Percentiles rank a stretch among this genome's conserved stretches.
Evolutionary conservation across 92 coral and sea anemone genomes (phyloP).

Genomic region (Pocillopora meandrina): DNA sequence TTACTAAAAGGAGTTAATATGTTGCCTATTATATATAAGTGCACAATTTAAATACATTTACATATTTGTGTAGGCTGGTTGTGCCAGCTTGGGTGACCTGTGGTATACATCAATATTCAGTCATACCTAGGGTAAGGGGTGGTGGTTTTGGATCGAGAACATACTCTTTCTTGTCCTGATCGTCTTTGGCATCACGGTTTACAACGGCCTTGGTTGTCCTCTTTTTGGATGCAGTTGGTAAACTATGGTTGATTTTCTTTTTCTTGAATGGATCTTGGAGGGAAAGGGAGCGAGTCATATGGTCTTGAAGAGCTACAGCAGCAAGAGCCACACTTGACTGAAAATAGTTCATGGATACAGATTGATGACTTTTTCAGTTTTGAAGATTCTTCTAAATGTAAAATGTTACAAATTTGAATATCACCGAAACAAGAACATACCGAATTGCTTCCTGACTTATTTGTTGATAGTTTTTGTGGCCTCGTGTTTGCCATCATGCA

Average conservation of each 20-base stretch:
- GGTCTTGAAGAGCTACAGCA: conserved; percentile 98
- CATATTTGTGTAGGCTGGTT: background rate
- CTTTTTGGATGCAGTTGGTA: conserved; percentile 58
- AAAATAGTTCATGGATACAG: background rate
- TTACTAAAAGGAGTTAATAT: no score
- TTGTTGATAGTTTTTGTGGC: conserved; percentile 5
- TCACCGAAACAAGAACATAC: background rate
- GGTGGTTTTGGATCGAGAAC: conserved; percentile 92
- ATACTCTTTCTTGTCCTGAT: conserved; percentile 69
- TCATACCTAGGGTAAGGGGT: conserved; percentile 84
- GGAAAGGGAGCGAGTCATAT: conserved; percentile 82
- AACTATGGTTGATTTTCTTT: conserved; percentile 73
- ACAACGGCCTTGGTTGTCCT: background rate
- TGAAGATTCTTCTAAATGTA: no score
- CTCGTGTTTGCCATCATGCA: conserved; percentile 17
- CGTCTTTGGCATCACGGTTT: conserved; percentile 12
- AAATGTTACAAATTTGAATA: no score
- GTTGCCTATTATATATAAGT: no score
- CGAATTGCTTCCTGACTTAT: conserved; percentile 10
- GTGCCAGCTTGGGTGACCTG: conserved; percentile 10
- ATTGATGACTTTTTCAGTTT: no score
- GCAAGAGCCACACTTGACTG: conserved; percentile 85
- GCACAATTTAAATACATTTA: no score
- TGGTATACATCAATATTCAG: background rate
- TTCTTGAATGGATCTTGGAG: conserved; percentile 87